Evolutionary conservation across 2,113 vertebrate genomes (phyloP).

Genomic region (Perca fluviatilis): DNA sequence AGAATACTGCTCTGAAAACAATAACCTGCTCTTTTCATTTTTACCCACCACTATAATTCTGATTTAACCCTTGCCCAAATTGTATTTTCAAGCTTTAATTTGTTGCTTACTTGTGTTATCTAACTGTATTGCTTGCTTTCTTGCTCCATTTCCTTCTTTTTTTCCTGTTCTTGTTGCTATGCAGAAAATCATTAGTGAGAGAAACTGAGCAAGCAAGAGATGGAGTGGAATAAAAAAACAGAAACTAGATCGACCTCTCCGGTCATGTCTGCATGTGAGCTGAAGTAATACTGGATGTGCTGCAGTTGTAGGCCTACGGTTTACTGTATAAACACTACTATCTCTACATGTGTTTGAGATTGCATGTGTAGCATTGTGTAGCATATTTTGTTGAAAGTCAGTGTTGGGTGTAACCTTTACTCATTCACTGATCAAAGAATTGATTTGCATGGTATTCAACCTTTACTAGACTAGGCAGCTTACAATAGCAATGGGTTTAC

Average conservation of each 20-base stretch:
- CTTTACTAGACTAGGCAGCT: conserved; percentile 7
- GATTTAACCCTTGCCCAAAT: conserved; percentile 5
- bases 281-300: neutral
- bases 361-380: neutral
- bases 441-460: conserved; percentile 20
- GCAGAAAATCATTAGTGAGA: neutral
- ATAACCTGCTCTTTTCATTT: conserved; percentile 55
- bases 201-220: neutral
- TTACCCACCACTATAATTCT: conserved; percentile 21
- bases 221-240: conserved; percentile 20
- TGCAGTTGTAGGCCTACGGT: neutral
- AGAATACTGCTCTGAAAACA: conserved; percentile 56
- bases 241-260: conserved; percentile 16
- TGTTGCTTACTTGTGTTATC: neutral
- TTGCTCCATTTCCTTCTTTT: neutral
- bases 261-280: conserved; percentile 12
- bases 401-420: neutral
- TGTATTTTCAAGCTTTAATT: neutral
- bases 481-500: conserved; percentile 1
- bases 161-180: neutral
- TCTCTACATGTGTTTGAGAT: neutral
- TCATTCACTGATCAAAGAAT: conserved; percentile 1
- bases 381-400: neutral
- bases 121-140: neutral
- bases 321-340: neutral